Conservation (phyloP, 2,797 vertebrate species). For the Aselliscus stoliczkanus region DNA sequence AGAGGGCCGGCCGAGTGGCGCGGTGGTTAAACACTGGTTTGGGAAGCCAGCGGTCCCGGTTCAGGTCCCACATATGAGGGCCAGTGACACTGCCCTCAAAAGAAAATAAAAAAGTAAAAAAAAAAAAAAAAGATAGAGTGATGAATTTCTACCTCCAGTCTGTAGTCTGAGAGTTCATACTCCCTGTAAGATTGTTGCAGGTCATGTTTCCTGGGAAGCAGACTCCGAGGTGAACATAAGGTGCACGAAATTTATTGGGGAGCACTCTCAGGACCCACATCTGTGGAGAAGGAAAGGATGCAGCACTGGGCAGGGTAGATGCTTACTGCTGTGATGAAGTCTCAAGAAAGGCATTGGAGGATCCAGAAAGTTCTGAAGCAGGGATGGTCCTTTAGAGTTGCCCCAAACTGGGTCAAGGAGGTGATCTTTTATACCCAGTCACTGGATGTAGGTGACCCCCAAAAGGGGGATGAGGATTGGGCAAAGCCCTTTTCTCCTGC, state of each 20-base stretch:
- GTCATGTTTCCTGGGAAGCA: not conserved
- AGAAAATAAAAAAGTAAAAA: too few relatives aligned
- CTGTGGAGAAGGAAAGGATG: not conserved
- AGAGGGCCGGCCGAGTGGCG: too few relatives aligned
- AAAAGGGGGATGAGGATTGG: not conserved
- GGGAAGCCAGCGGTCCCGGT: too few relatives aligned
- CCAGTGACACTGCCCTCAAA: too few relatives aligned
- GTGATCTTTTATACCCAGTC: too few relatives aligned
- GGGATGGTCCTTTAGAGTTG: not conserved
- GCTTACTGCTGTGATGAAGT: rapidly evolving
- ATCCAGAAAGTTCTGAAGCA: not conserved
- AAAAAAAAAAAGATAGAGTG: not conserved
- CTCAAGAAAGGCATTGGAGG: not conserved
- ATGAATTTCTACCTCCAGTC: not conserved
- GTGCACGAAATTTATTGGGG: not conserved
- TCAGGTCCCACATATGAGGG: too few relatives aligned
- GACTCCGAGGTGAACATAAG: not conserved
- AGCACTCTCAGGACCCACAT: not conserved
- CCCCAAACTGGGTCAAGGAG: not conserved
- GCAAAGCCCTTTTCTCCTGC: not conserved
- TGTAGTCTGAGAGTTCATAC: not conserved
- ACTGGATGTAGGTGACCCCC: not conserved
- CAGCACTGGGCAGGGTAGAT: not conserved
- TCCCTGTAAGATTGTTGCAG: rapidly evolving
- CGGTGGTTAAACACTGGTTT: too few relatives aligned